A percentile compares a stretch with the other conserved stretches of the same genome.
Evolutionary conservation across 2,113 vertebrate species (phyloP).

Genomic region (Carettochelys insculpta): DNA sequence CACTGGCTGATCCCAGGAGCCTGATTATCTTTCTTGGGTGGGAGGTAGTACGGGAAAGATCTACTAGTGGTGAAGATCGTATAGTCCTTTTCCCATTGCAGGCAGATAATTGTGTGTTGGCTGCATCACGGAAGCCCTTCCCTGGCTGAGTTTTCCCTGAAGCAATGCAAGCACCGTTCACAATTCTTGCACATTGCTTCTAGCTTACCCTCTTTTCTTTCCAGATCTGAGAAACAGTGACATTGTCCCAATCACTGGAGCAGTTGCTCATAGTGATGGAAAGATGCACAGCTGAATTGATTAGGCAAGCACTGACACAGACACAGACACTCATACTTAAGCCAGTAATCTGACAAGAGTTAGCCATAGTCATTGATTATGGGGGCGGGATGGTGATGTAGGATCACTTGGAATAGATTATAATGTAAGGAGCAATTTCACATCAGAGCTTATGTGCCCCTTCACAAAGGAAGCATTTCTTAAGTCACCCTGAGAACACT

Average conservation of each 20-base stretch:
- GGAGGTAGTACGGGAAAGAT: not conserved
- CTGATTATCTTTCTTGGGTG: not conserved
- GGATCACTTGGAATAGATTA: not conserved
- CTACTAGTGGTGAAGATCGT: not conserved
- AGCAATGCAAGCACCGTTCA: not conserved
- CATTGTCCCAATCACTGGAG: not conserved
- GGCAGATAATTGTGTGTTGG: not conserved
- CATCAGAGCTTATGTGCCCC: not conserved
- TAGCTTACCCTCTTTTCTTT: not conserved
- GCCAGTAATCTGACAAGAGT: not conserved
- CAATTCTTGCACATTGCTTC: not conserved
- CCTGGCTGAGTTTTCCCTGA: not conserved
- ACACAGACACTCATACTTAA: not conserved
- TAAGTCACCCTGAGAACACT: not conserved
- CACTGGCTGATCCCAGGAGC: not conserved
- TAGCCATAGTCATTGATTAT: not conserved
- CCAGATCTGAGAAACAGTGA: not conserved
- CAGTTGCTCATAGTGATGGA: not conserved
- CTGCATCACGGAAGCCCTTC: not conserved
- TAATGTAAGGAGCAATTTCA: not conserved
- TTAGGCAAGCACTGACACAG: not conserved
- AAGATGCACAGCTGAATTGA: not conserved
- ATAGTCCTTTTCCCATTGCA: not conserved
- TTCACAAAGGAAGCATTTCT: constrained; percentile 9
- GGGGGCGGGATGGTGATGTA: not conserved